phyloP scores from a whole-genome alignment of 1,140 invertebrate genomes.

The Physella acuta region DNA sequence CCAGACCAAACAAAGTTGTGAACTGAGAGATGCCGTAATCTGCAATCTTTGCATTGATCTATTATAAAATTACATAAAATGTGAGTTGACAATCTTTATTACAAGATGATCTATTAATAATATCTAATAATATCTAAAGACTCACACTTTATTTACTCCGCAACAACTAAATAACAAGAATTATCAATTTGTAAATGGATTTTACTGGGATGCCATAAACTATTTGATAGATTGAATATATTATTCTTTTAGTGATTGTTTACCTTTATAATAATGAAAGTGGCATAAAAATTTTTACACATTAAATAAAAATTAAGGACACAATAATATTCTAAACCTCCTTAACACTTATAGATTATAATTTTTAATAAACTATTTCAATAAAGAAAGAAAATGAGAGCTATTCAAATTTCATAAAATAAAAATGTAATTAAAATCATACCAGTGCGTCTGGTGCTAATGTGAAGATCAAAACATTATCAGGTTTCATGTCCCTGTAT shows the following conservation, averaged over 20 bases:
- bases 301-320: too few species aligned
- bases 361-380: too few species aligned
- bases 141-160: background rate
- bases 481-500: conserved; percentile 56
- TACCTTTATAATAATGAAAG: too few species aligned
- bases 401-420: too few species aligned
- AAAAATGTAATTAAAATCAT: conserved; percentile 23
- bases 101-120: background rate
- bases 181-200: background rate
- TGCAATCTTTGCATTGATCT: conserved; percentile 57
- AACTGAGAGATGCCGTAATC: conserved; percentile 57
- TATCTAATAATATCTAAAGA: background rate
- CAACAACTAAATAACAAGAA: background rate
- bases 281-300: too few species aligned
- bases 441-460: conserved; percentile 41
- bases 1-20: conserved; percentile 47
- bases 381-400: too few species aligned
- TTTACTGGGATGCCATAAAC: background rate
- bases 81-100: too few species aligned
- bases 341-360: too few species aligned
- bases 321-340: too few species aligned
- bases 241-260: too few species aligned
- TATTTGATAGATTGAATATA: too few species aligned
- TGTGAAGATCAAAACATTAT: conserved; percentile 56
- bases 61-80: too few species aligned